Evolutionary conservation across 1,140 invertebrate species (phyloP), one percentile per base, ranked within the genome.

Genomic region (Drosophila paulistorum): DNA sequence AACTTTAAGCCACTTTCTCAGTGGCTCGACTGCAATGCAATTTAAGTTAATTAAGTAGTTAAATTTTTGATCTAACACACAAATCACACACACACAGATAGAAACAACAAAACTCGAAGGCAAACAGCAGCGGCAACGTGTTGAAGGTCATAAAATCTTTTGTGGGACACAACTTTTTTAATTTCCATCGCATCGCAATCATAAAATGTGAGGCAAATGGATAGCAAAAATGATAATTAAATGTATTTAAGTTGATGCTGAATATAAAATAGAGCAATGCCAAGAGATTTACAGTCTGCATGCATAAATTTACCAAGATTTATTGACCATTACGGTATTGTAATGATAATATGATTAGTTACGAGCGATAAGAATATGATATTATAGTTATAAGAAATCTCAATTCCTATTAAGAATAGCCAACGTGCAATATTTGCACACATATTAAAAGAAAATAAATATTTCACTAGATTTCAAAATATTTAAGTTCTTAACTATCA

Each of bases 1-100:
- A 65, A 71, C 37, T 71, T 55, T 48, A 26, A 48, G 64, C 72
- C 59, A 70, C 63, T 77, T 67, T 51, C 39, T 65, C 37, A 6
- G 14, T 10, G 23, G 35, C 13, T 14, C 58, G 42, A 33, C 65
- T 57, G 58, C 69, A 71, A 67, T 63, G 68, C 69, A 77, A 87
- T 87, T 87, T 79, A 82, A 87, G 80, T 87, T 87, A 87, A 87
- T 83, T 83, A 89, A 86, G 75, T 66, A 54, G 65, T 67, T 74
- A 77, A 70, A 83, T 75, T 80, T 79, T 33, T 69, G 80, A 77
- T 83, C 73, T 80, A 66, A 71, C 73, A 55, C 69, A 68, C 64
- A 68, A 77, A 84, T 79, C 80, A 59, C 45, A 51, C 3, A 51
- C 45, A 48, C 45, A 48, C 45, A 51, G 14, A 48, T 14, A 30